A percentile compares a stretch with the other conserved stretches of the same genome.
Evolutionary conservation across 1,140 invertebrate genomes (phyloP).

Genomic region (Chironomus tepperi): DNA sequence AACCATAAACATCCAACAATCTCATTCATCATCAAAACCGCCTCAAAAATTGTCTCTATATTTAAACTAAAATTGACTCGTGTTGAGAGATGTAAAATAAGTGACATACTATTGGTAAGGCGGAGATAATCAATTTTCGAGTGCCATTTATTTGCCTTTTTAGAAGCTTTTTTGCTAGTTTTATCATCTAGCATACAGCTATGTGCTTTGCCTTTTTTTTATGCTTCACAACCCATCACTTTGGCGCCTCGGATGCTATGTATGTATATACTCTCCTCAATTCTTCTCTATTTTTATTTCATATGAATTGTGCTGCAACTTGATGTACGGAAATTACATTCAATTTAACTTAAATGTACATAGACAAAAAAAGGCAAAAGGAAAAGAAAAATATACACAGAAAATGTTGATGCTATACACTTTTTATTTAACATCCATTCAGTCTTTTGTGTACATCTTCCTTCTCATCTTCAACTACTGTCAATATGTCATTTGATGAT

Average conservation of each 20-base stretch:
- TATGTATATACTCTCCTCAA: background rate
- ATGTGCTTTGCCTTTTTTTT: background rate
- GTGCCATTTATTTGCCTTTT: slow-evolving; percentile 7
- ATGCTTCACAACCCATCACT: background rate
- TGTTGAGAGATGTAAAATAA: no score
- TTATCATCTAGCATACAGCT: no score
- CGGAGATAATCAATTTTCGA: slow-evolving; percentile 4
- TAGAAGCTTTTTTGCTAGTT: background rate
- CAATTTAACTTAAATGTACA: background rate
- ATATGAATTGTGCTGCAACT: background rate
- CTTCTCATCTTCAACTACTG: background rate
- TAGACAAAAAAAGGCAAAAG: no score
- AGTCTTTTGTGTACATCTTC: background rate
- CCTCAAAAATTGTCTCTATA: no score
- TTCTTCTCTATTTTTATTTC: no score
- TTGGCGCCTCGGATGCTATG: background rate
- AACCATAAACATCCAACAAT: no score
- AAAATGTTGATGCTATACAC: no score
- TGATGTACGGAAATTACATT: slow-evolving; percentile 13
- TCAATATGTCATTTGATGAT: background rate
- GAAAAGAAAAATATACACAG: no score
- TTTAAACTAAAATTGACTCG: no score
- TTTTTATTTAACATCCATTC: background rate
- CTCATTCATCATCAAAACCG: no score
- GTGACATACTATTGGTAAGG: no score